Evolutionary conservation across 2,113 vertebrate genomes (phyloP), one percentile per base, ranked within the genome.

Genomic region (Cyprinodon brontotheroides): DNA sequence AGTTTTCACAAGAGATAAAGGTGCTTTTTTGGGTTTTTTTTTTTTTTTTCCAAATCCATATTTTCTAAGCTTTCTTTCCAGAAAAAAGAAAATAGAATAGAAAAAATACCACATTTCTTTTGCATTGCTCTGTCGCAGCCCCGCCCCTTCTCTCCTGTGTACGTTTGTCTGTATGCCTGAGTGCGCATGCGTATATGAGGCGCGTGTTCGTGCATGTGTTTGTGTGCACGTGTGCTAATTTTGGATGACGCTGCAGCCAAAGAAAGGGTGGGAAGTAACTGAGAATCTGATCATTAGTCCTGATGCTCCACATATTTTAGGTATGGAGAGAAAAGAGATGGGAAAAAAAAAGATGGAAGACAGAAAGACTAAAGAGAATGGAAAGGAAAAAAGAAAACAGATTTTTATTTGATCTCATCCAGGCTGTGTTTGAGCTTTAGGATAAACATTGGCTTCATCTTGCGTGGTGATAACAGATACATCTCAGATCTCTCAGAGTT

Each of bases 251-350:
- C 91, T 90, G 78, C 88, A 81, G 89, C 89, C 84, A 78, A 74
- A 89, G 69, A 83, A 82, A 82, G 82, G 90, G 84, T 83, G 75
- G 84, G 75, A 89, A 86, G 83, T 89, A 85, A 89, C 87, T 79
- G 80, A 85, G 66, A 53, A 71, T 79, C 82, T 85, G 89, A 91
- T 92, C 91, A 91, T 94, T 92, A 92, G 80, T 94, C 93, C 93
- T 87, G 84, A 74, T 91, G 93, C 89, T 91, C 93, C 83, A 93
- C 79, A 89, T 93, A 85, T 61, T 60, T 84, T 77, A 69, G 82
- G 76, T 78, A 85, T 79, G 69, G 84, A 43, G 77, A 82, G 45
- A 36, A 57, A 79, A 39, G 68, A 81, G 70, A 68, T 37, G 29
- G 70, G 47, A 61, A 74, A 74, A 74, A 74, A 79, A 64, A 75